Base-by-base conservation (phyloP, 1,140 invertebrate species). In the Ectropis grisescens region DNA sequence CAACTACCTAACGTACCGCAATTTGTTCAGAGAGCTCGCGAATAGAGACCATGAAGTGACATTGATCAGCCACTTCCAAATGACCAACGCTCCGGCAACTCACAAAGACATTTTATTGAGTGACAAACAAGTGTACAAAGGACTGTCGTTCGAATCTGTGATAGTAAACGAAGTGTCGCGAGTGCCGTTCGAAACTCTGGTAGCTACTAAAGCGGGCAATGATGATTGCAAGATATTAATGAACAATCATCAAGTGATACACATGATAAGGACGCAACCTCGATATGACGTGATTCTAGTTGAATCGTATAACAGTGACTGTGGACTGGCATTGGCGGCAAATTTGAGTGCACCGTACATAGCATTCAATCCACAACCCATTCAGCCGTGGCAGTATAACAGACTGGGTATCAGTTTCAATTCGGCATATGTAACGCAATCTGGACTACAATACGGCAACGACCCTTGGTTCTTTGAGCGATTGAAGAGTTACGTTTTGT, bases 1-100 rank as follows among this genome's bases (percentile, higher is more conserved):
- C 58, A 91, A 93, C 53, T 89, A 90, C 49, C 81, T 85, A 11
- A 87, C 90, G 13, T 89, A 89, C 47, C 76, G 87, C 29, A 85
- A 85, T 0, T 54, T 93, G 1, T 66, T 92, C 2, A 83, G 85
- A 13, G 88, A 86, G 36, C 55, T 93, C 16, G 85, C 85, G 1
- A 74, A 66, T 34, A 83, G 85, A 9, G 90, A 89, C 12, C 89
- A 93, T 47, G 72, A 90, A 8, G 43, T 93, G 6, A 91, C 90
- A 1, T 85, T 92, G 8, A 61, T 92, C 9, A 89, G 85, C 14
- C 85, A 88, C 50, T 90, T 89, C 37, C 83, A 85, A 41, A 56
- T 78, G 19, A 50, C 69, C 19, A 64, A 84, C 16, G 58, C 82
- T 1, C 56, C 83, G 2, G 53, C 78, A 8, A 85, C 84, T 43